phyloP scores from a whole-genome alignment of 1,140 invertebrate genomes.

The Ctenoplectra terminalis region DNA sequence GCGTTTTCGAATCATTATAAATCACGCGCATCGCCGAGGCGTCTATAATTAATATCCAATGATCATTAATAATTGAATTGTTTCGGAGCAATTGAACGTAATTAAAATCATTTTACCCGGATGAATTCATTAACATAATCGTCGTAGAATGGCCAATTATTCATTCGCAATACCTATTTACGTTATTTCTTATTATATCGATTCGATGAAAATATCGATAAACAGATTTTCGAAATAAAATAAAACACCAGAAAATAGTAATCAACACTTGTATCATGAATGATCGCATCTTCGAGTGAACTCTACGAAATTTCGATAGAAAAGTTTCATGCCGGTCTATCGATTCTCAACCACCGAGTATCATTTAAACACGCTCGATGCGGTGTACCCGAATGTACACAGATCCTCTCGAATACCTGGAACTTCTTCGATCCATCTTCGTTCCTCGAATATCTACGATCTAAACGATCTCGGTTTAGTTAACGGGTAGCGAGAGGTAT shows the following conservation, averaged over 20 bases:
- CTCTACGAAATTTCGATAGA: too few relatives aligned
- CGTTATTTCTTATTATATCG: not conserved
- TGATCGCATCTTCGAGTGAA: too few relatives aligned
- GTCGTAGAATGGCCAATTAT: not conserved
- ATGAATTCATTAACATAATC: not conserved
- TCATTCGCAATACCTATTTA: not conserved
- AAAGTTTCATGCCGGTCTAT: not conserved
- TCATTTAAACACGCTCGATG: not conserved
- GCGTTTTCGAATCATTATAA: conserved; percentile 7
- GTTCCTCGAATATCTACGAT: conserved; percentile 38
- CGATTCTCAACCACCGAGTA: conserved; percentile 2
- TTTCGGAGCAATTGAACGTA: not conserved
- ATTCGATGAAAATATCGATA: too few relatives aligned
- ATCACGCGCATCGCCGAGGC: too few relatives aligned
- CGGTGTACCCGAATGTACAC: too few relatives aligned
- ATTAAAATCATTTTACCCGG: conserved; percentile 11
- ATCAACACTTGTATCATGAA: too few relatives aligned
- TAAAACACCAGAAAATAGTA: too few relatives aligned
- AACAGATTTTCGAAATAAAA: too few relatives aligned
- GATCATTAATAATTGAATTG: not conserved
- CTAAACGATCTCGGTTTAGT: conserved; percentile 56
- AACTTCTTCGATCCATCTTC: conserved; percentile 41
- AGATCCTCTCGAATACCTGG: conserved; percentile 7
- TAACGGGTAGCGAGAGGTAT: conserved; percentile 44
- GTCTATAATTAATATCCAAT: not conserved